phyloP scores from a whole-genome alignment of 2,888 invertebrate species.

The Conus canariensis region DNA sequence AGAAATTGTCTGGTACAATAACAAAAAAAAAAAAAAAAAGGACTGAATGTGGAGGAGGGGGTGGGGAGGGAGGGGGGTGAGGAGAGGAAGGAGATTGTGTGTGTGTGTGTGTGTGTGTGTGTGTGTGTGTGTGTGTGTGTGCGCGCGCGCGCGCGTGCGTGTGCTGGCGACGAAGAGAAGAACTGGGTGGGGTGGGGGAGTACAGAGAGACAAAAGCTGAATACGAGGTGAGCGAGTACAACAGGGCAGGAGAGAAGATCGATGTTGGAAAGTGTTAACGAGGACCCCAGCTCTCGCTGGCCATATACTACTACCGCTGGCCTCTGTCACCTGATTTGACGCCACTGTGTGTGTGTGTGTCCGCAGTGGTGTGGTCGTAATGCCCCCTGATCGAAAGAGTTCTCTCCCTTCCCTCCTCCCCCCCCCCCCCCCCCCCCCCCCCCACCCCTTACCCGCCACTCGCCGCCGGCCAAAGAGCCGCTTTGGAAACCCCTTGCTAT shows the following conservation, averaged over 20 bases:
- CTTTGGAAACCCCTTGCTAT: slow-evolving; percentile 29
- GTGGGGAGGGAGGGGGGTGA: background rate
- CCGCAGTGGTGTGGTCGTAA: background rate
- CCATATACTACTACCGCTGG: background rate
- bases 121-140: no score
- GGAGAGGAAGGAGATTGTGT: background rate
- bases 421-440: no score
- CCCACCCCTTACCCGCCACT: no score
- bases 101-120: no score
- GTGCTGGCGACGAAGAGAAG: background rate
- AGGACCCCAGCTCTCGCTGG: background rate
- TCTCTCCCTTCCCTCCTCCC: background rate
- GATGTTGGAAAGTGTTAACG: slow-evolving; percentile 30
- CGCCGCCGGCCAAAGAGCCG: slow-evolving; percentile 8
- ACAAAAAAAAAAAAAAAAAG: background rate
- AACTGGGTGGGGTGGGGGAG: background rate
- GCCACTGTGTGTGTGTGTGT: background rate
- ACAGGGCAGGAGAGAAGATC: background rate
- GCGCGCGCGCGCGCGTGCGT: no score
- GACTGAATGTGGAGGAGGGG: background rate
- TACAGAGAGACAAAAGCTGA: slow-evolving; percentile 12
- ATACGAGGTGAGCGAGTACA: slow-evolving; percentile 29
- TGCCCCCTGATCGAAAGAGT: slow-evolving; percentile 18
- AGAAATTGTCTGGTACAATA: background rate
- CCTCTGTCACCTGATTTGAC: slow-evolving; percentile 8